phyloP scores from a whole-genome alignment of 2,888 invertebrate genomes.

The Aricia artaxerxes region DNA sequence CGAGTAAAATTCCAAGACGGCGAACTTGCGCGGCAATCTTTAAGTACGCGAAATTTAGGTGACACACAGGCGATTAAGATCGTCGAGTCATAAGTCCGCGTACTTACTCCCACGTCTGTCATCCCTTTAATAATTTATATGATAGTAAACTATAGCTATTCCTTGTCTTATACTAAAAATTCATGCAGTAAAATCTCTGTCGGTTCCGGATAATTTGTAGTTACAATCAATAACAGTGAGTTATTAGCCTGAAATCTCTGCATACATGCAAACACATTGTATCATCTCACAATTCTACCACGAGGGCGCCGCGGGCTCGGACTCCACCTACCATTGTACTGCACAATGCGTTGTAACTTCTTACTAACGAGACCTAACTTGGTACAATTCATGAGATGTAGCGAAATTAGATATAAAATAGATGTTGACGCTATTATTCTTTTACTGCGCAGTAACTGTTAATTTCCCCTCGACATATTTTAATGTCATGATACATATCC shows the following conservation, averaged over 20 bases:
- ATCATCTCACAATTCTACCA: slow-evolving; percentile 51
- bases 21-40: no score
- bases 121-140: no score
- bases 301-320: slow-evolving; percentile 57
- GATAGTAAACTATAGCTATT: no score
- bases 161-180: no score
- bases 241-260: slow-evolving; percentile 20
- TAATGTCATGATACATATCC: no score
- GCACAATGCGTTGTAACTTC: slow-evolving; percentile 75
- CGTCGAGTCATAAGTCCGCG: no score
- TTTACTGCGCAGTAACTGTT: no score
- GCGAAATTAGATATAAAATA: background rate
- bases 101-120: no score
- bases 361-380: slow-evolving; percentile 66
- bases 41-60: no score
- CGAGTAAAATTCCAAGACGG: no score
- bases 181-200: background rate
- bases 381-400: slow-evolving; percentile 43
- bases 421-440: background rate
- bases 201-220: background rate
- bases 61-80: no score
- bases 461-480: no score
- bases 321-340: slow-evolving; percentile 73
- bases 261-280: slow-evolving; percentile 43
- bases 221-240: slow-evolving; percentile 18